Percentiles rank a stretch among this genome's conserved stretches.
These are phyloP conservation scores for Dione juno DNA, from an alignment of 2,888 invertebrate species.

Conservation along the genomic window DNA sequence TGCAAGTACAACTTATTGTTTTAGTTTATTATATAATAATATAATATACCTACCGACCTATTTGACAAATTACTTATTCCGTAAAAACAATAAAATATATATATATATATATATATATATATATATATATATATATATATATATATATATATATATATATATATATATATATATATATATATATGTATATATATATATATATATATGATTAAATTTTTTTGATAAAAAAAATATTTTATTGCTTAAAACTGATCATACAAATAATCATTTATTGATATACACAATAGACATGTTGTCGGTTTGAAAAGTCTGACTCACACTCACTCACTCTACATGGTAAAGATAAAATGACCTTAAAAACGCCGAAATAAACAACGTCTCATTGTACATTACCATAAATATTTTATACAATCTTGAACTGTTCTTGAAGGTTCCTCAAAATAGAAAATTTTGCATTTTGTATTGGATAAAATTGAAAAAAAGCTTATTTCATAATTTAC, in stretches of 20 bases:
- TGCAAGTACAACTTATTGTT: neutral
- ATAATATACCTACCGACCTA: no score
- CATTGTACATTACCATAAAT: conserved; percentile 31
- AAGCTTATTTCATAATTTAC: no score
- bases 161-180: no score
- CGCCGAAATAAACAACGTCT: conserved; percentile 25
- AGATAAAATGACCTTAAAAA: conserved; percentile 3
- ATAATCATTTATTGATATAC: neutral
- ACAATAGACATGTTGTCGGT: neutral
- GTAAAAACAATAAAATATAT: no score
- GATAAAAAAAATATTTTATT: neutral
- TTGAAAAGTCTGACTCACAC: neutral
- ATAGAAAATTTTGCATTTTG: conserved; percentile 17
- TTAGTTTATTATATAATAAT: neutral
- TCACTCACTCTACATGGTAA: neutral
- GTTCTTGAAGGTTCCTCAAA: conserved; percentile 13
- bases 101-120: no score
- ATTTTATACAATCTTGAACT: conserved; percentile 26
- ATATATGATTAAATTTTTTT: neutral
- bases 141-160: no score
- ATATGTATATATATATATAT: no score
- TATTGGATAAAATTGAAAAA: no score
- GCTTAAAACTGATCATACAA: neutral
- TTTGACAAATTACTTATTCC: no score
- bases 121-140: no score